Evolutionary conservation across 2,888 invertebrate genomes (phyloP), one percentile per base, ranked within the genome.

Genomic region (Oithona nana): DNA sequence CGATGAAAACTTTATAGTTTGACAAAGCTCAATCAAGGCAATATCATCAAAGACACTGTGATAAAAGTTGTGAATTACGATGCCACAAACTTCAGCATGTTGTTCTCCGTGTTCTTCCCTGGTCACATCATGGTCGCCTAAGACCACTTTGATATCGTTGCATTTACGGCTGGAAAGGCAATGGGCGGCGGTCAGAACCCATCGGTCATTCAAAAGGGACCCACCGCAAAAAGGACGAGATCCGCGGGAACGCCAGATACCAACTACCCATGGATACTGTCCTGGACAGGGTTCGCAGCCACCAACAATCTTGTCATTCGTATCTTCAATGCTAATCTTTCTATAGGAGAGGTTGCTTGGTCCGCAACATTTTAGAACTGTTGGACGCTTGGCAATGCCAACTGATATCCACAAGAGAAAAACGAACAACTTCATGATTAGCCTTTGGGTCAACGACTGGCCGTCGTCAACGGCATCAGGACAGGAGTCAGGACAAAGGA

Each of bases 221-320:
- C 52, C 52, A 11, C 52, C 52, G n/a, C 52, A 52, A 24, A 52
- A 52, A 24, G 59, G 59, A 16, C 39, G 39, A 39, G 16, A 39
- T 39, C 39, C 8, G 39, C 39, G 8, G 16, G 8, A 16, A 11
- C 39, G 8, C 6, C 6, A 39, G 16, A 39, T 6, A 39, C 39
- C 39, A 39, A 39, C 16, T 6, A 39, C 39, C 39, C 39, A 39
- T 6, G 39, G 39, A 16, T 11, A 39, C 16, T 39, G 8, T 39
- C 39, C 39, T 11, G 39, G 39, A 16, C 39, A 39, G 16, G 39
- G 39, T 16, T 39, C 39, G 16, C 39, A 39, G 16, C 39, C 39
- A 16, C 39, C 39, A 39, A 39, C 39, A 16, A 39, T 39, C 16
- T 16, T 6, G 39, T 39, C 39, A 11, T 39, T 16, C 8, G 6